phyloP scores from a whole-genome alignment of 2,888 invertebrate genomes.

The Eupithecia subfuscata region DNA sequence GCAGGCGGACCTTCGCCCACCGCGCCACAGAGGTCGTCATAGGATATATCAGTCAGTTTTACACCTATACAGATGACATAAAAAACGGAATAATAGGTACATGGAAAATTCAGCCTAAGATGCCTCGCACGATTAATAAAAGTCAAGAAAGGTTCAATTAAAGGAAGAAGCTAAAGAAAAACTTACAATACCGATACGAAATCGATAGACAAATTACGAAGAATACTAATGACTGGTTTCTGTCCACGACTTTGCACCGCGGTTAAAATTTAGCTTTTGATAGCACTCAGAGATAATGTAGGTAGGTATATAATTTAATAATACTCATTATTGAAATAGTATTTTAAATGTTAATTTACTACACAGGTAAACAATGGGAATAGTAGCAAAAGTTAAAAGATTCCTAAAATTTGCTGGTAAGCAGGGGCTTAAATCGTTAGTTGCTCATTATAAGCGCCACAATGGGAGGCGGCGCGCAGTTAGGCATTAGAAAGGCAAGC shows the following conservation, averaged over 20 bases:
- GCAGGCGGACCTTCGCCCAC: too few relatives aligned
- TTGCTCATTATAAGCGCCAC: conserved; percentile 78
- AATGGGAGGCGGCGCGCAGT: conserved; percentile 77
- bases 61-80: too few relatives aligned
- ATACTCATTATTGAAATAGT: neutral
- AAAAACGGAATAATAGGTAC: too few relatives aligned
- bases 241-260: neutral
- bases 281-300: too few relatives aligned
- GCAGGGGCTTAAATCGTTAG: conserved; percentile 73
- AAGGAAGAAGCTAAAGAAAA: neutral
- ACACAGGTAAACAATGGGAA: conserved; percentile 28
- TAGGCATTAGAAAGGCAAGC: conserved; percentile 82
- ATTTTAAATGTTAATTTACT: neutral
- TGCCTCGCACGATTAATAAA: too few relatives aligned
- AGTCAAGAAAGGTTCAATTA: neutral
- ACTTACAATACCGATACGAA: neutral
- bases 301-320: too few relatives aligned
- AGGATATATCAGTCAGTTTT: too few relatives aligned
- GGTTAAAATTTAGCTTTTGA: neutral
- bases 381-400: conserved; percentile 31
- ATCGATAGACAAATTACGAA: neutral
- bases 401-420: conserved; percentile 52
- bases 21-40: too few relatives aligned
- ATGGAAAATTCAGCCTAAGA: too few relatives aligned
- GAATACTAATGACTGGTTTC: neutral